Base-by-base conservation (phyloP, 2,888 invertebrate species). In the Caenorhabditis sp. region DNA sequence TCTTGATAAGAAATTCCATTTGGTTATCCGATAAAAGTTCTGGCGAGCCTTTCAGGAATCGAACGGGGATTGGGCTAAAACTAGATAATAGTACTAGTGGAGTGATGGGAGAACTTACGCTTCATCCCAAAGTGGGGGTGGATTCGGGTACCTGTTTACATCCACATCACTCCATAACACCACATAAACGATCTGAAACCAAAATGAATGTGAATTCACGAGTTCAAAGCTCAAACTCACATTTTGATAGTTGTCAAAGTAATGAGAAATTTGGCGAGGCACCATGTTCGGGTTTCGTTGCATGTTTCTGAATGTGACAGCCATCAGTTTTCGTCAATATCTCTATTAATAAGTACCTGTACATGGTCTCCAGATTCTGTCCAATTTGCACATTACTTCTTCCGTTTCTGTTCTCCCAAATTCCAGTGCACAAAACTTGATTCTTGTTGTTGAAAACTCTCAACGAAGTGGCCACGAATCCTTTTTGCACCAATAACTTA, bases 141-240 rank as follows among this genome's bases (percentile, higher is more conserved):
- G 91, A 64, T 88, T 88, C 4, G 91, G 87, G 76, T 89, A 91
- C 51, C 91, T 66, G 38, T 89, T 86, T 0, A 86, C 79, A 70
- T 91, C 84, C 24, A 90, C 59, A 80, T 92, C 89, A 74, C 89
- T 90, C 91, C 91, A 91, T 4, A 91, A 76, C 0, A 91, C 91
- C 16, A 91, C 91, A 75, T 85, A 91, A 1, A 79, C 68, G 64
- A 84, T 74, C 84, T 84, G 56, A 31, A 80, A 28, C 8, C 4
- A n/a, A 41, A 26, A 41, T 14, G 8, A 51, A 44, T 47, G 64
- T 35, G n/a, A n/a, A n/a, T 54, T n/a, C 5, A 31, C 41, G 12
- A 5, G 12, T 2, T n/a, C n/a, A n/a, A n/a, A n/a, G n/a, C n/a
- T n/a, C n/a, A n/a, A n/a, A 51, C 59, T 70, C 63, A 89, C 64